Evolutionary conservation across 2,797 vertebrate species (phyloP).

Genomic region (Poeciliopsis turneri): DNA sequence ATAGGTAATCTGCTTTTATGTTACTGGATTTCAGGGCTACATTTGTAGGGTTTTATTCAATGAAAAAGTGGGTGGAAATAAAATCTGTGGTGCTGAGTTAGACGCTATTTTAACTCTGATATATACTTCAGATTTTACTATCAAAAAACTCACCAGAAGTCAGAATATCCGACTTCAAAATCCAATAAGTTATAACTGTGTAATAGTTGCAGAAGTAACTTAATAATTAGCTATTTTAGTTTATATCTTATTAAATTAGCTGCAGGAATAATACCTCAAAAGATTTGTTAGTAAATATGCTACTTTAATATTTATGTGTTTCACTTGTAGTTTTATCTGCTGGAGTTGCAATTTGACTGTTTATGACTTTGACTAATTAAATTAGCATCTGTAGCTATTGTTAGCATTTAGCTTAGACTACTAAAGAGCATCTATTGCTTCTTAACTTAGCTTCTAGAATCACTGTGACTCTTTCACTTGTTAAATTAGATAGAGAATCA

Average conservation of each 20-base stretch:
- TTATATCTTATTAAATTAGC: background rate
- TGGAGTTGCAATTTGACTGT: background rate
- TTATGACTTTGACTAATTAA: background rate
- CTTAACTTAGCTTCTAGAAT: background rate
- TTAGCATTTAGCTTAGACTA: background rate
- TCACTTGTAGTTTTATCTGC: background rate
- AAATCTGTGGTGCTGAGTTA: background rate
- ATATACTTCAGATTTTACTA: background rate
- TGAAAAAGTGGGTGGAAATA: background rate
- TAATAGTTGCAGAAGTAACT: background rate
- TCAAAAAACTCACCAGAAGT: background rate
- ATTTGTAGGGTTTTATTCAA: background rate
- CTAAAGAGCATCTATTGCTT: background rate
- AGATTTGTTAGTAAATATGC: background rate
- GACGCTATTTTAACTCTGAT: background rate
- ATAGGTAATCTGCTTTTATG: background rate
- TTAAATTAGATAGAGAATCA: background rate
- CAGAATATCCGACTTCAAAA: background rate
- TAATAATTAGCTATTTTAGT: background rate
- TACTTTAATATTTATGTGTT: background rate
- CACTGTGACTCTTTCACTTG: background rate
- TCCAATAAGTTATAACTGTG: background rate
- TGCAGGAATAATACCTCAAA: background rate
- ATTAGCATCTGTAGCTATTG: background rate
- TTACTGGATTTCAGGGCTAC: too few relatives aligned